Evolutionary conservation across 2,888 invertebrate species (phyloP).

Genomic region (Seira ritae): DNA sequence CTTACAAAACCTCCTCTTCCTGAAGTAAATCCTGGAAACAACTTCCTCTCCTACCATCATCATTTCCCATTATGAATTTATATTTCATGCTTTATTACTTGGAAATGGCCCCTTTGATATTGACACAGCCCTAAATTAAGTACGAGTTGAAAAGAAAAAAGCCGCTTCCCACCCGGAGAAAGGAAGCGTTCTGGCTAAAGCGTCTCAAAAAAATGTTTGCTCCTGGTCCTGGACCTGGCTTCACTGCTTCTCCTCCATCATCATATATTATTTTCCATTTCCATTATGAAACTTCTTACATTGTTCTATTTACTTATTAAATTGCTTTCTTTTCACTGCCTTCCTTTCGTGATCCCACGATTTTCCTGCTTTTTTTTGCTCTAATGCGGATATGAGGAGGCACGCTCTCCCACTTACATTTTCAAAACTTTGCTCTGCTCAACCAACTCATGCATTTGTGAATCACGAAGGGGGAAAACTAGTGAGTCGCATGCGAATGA

Average conservation of each 20-base stretch:
- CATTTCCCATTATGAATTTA: too few species aligned
- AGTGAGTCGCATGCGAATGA: constrained; percentile 3
- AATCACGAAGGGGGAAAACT: background rate
- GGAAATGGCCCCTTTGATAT: too few species aligned
- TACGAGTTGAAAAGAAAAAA: background rate
- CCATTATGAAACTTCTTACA: background rate
- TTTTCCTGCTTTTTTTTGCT: background rate
- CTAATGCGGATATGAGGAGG: constrained; percentile 1
- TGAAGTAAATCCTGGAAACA: too few species aligned
- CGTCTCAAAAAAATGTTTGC: too few species aligned
- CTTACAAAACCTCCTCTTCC: too few species aligned
- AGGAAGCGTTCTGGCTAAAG: background rate
- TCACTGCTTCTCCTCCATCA: too few species aligned
- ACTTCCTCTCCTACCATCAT: too few species aligned
- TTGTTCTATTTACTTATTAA: constrained; percentile 7
- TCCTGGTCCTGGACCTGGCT: too few species aligned
- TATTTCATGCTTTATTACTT: too few species aligned
- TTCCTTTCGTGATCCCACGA: background rate
- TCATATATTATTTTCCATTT: background rate
- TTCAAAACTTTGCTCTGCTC: background rate
- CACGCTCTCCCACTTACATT: background rate
- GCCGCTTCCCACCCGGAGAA: background rate
- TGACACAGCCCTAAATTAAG: background rate
- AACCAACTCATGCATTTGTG: background rate
- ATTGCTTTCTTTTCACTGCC: constrained; percentile 4